Percentiles rank a stretch among this genome's conserved stretches.
Conservation (phyloP, 2,888 invertebrate species). For the Melikaiella ostensackeni region DNA sequence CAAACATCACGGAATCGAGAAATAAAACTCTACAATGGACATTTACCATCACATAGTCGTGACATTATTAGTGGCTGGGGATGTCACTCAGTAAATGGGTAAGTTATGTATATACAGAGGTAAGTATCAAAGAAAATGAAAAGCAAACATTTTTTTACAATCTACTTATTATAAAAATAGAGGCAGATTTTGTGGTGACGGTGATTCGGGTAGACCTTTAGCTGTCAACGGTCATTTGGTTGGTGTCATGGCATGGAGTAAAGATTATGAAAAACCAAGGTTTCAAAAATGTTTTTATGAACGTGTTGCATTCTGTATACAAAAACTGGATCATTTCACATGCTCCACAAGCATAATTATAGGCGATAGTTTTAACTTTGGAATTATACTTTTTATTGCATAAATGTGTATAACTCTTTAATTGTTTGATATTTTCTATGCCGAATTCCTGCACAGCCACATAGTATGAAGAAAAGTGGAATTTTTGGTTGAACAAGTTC, state of each 20-base stretch:
- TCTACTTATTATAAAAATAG: not conserved
- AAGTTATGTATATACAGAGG: not conserved
- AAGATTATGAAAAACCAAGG: not conserved
- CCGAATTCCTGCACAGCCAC: no score
- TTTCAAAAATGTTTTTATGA: not conserved
- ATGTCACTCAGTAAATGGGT: not conserved
- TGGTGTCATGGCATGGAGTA: not conserved
- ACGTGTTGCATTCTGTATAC: not conserved
- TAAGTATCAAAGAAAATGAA: no score
- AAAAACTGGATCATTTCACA: not conserved
- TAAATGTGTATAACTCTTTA: not conserved
- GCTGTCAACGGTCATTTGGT: not conserved
- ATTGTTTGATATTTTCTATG: no score
- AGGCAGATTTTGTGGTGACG: not conserved
- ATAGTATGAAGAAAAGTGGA: no score
- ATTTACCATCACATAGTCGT: not conserved
- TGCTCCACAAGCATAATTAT: not conserved
- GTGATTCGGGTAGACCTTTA: not conserved
- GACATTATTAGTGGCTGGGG: not conserved
- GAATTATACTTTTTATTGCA: no score
- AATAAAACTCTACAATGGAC: not conserved
- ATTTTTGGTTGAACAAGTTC: no score
- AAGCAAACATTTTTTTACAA: no score
- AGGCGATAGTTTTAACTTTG: no score
- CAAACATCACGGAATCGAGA: not conserved